Conservation (phyloP, 35 echinoderm and acorn worm species). For the Ophioderma brevispina region DNA sequence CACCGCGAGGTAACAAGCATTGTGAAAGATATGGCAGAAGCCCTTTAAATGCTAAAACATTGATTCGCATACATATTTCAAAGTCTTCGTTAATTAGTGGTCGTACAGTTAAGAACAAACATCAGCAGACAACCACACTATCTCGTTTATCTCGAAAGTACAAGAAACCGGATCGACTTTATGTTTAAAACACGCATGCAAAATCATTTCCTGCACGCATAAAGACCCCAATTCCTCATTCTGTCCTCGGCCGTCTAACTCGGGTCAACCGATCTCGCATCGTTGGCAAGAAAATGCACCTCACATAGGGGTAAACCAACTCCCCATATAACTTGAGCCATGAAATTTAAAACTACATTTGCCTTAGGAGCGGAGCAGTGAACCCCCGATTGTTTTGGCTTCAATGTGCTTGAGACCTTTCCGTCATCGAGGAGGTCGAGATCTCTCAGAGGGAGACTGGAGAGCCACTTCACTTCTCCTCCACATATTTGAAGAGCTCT, state of each 20-base stretch:
- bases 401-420: background rate
- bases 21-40: too few species aligned
- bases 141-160: too few species aligned
- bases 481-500: background rate
- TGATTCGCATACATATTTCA: too few species aligned
- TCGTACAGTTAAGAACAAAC: too few species aligned
- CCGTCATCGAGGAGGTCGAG: background rate
- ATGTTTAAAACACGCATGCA: too few species aligned
- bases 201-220: too few species aligned
- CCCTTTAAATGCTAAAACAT: too few species aligned
- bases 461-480: background rate
- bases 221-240: too few species aligned
- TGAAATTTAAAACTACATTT: background rate
- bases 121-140: too few species aligned
- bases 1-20: too few species aligned
- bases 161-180: too few species aligned
- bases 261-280: background rate
- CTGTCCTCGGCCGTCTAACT: background rate
- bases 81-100: too few species aligned
- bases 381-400: background rate
- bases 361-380: background rate
- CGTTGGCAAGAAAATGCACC: background rate
- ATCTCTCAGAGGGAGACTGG: background rate
- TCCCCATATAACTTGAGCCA: background rate
- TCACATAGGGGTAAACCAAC: conserved; percentile 3